A percentile compares a stretch with the other conserved stretches of the same genome.
These are phyloP conservation scores for Rhodophaea formosa DNA, from an alignment of 2,888 invertebrate genomes.

Conservation along the genomic window DNA sequence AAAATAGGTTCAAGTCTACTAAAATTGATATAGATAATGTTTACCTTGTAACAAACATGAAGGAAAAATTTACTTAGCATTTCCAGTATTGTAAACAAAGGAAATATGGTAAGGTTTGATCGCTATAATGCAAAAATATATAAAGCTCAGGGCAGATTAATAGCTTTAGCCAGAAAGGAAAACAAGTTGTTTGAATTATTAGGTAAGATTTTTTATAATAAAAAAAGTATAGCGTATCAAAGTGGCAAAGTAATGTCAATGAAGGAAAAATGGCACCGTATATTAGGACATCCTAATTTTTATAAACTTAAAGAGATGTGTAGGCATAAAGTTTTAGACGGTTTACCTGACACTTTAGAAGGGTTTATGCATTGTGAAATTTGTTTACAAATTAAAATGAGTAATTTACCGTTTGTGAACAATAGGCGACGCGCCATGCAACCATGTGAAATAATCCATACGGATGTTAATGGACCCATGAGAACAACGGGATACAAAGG, in stretches of 20 bases:
- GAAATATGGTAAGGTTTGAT: neutral
- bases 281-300: no score
- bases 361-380: no score
- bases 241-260: neutral
- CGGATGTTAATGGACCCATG: neutral
- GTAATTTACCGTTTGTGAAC: neutral
- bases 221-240: neutral
- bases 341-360: no score
- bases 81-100: neutral
- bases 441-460: conserved; percentile 1
- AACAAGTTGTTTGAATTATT: neutral
- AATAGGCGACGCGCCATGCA: neutral
- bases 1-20: no score
- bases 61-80: no score
- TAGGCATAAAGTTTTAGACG: no score
- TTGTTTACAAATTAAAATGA: no score
- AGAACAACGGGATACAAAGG: neutral
- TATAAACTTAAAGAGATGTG: no score
- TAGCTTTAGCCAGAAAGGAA: neutral
- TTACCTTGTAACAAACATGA: no score
- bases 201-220: neutral
- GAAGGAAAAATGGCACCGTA: conserved; percentile 4
- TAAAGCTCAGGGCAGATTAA: neutral
- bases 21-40: no score
- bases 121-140: conserved; percentile 4